Evolutionary conservation across 2,113 vertebrate species (phyloP).

Genomic region (Calyptomena viridis): DNA sequence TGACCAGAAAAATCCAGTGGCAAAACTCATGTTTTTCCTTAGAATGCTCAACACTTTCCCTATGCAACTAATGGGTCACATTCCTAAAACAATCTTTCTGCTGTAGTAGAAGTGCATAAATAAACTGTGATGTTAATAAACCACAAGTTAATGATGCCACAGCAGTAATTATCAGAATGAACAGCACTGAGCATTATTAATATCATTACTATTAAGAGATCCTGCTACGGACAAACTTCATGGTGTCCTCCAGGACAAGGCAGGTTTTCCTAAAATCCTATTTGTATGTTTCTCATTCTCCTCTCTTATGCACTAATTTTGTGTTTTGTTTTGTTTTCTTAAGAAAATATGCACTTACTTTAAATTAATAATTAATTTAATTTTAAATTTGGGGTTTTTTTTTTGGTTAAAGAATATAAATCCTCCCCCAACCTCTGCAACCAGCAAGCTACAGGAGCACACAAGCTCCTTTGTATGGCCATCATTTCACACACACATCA

Average conservation of each 20-base stretch:
- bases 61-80: background rate
- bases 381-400: background rate
- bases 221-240: background rate
- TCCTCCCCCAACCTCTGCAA: background rate
- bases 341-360: background rate
- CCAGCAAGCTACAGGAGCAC: background rate
- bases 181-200: background rate
- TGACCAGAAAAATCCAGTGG: background rate
- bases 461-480: background rate
- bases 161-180: background rate
- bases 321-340: too few species aligned
- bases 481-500: fast-evolving
- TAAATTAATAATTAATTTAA: background rate
- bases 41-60: background rate
- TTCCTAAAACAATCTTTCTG: background rate
- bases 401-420: background rate
- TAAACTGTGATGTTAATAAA: background rate
- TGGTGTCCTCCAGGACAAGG: background rate
- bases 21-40: background rate
- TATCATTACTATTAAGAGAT: background rate
- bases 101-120: background rate
- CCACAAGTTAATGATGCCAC: background rate
- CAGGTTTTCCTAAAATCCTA: background rate
- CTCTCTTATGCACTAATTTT: background rate
- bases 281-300: background rate